These are phyloP conservation scores for Theocolax elegans DNA, from an alignment of 1,140 invertebrate genomes.

Conservation along the genomic window DNA sequence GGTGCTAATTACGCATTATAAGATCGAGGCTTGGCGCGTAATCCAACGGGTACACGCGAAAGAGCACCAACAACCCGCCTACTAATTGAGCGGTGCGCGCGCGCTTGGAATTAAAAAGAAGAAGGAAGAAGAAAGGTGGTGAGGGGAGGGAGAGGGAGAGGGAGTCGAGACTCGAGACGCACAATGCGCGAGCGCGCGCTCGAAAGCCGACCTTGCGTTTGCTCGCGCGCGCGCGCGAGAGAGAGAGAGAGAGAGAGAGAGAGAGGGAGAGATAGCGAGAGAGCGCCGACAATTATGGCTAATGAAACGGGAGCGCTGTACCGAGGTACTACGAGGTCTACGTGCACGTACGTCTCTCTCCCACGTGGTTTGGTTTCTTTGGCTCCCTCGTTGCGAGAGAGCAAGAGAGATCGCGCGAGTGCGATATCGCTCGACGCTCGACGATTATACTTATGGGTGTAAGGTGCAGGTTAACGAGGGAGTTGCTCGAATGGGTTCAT, in stretches of 20 bases:
- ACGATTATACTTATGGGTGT: no score
- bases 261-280: not conserved
- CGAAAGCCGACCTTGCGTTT: no score
- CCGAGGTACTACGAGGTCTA: no score
- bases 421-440: not conserved
- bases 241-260: not conserved
- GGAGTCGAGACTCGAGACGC: not conserved
- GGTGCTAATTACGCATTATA: constrained; percentile 17
- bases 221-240: no score
- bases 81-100: constrained; percentile 14
- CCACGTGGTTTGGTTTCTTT: not conserved
- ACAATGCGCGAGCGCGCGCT: no score
- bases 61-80: constrained; percentile 27
- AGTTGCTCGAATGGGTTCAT: no score
- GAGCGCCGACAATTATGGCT: constrained; percentile 18
- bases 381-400: no score
- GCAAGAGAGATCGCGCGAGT: constrained; percentile 2
- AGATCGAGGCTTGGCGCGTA: not conserved
- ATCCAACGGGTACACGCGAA: not conserved
- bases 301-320: constrained; percentile 29
- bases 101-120: constrained; percentile 11
- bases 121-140: not conserved
- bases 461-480: no score
- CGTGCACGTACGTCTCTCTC: not conserved
- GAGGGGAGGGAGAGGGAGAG: not conserved